Percentiles rank a stretch among this genome's conserved stretches.
phyloP scores from a whole-genome alignment of 30 jellyfish, hydroid and myxozoan species.

The Aurelia aurita region DNA sequence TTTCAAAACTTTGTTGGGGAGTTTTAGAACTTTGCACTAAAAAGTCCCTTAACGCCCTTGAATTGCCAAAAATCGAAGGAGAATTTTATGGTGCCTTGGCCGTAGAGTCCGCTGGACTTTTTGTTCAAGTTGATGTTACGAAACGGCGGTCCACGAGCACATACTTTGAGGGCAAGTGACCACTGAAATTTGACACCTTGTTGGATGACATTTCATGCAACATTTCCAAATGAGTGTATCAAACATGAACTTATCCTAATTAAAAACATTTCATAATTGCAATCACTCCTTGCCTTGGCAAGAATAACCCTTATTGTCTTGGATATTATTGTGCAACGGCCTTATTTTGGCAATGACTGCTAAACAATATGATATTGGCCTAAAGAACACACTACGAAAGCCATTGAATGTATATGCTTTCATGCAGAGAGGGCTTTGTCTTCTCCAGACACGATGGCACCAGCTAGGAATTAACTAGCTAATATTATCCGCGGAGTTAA shows the following conservation, averaged over 20 bases:
- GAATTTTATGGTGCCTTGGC: too few species aligned
- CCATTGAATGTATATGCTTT: conserved; percentile 69
- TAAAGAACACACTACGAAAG: conserved; percentile 12
- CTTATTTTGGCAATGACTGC: too few species aligned
- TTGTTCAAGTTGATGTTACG: too few species aligned
- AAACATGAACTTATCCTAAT: background rate
- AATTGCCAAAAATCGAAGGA: too few species aligned
- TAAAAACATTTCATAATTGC: background rate
- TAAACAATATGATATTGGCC: conserved; percentile 4
- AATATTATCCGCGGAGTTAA: conserved; percentile 68
- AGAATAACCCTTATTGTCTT: too few species aligned
- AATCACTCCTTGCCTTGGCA: background rate
- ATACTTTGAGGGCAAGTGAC: conserved; percentile 10
- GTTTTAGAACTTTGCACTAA: too few species aligned
- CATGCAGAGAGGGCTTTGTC: conserved; percentile 66
- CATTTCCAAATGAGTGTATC: too few species aligned
- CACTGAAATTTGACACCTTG: conserved; percentile 24
- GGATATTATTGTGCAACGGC: too few species aligned
- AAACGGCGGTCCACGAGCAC: background rate
- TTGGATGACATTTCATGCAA: background rate
- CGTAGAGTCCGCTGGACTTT: too few species aligned
- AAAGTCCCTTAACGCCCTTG: too few species aligned
- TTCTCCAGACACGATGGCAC: conserved; percentile 93
- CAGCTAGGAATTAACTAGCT: conserved; percentile 75
- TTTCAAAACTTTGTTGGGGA: too few species aligned